Evolutionary conservation across 2,113 vertebrate genomes (phyloP), one percentile per base, ranked within the genome.

Genomic region (Rhynchomys soricoides): DNA sequence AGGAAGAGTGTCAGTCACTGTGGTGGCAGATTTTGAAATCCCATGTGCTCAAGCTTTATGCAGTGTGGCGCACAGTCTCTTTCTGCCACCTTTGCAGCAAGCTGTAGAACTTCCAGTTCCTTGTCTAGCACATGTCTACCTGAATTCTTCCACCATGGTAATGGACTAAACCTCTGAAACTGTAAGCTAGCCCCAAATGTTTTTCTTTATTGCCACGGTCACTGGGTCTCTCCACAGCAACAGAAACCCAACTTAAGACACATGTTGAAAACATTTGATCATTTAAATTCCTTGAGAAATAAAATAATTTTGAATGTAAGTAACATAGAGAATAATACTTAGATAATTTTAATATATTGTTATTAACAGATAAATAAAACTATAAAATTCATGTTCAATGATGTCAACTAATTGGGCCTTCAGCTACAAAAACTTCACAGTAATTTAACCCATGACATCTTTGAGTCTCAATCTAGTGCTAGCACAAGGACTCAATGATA

Each of bases 241-340:
- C n/a, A 43, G 71, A 73, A 43, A 43, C 3, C n/a, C 71, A 40
- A 24, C 70, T 37, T 71, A 71, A 52, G 57, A 85, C 22, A 45
- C n/a, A 19, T 74, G 81, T 86, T 31, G 22, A 93, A 94, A 77
- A 92, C 2, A 55, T 88, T 82, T 90, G 22, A 55, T 31, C 34
- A 88, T 88, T 94, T 59, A 71, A 57, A 87, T 97, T 86, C 87
- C 40, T 26, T 90, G n/a, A 83, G 17, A 90, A 96, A 43, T 55
- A 45, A 24, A 52, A 9, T 0, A 1, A 75, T 1, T 50, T 81
- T 95, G 79, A 92, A 75, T 16, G n/a, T 74, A 92, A 52, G 4
- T 59, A 77, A 37, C 86, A 68, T 12, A 2, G 71, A 37, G 3
- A 50, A 7, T 66, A 43, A 91, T 68, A 81, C 29, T 70, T 26